Evolutionary conservation across 2,888 invertebrate genomes (phyloP).

Genomic region (Erebia palarica): DNA sequence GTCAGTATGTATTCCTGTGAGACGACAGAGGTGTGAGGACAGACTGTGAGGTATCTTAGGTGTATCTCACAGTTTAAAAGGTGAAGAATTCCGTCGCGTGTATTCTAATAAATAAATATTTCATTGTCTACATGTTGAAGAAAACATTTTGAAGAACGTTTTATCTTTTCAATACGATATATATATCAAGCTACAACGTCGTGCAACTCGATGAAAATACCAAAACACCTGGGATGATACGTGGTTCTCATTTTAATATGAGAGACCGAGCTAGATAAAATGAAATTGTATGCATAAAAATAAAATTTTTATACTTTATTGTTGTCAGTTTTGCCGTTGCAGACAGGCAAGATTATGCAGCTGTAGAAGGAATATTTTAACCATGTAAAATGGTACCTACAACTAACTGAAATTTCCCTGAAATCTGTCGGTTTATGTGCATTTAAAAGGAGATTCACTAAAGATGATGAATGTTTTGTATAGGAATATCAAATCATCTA

Average conservation of each 20-base stretch:
- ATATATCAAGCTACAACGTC: slow-evolving; percentile 6
- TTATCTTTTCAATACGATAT: slow-evolving; percentile 6
- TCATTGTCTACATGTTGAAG: background rate
- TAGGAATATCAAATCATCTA: too few relatives aligned
- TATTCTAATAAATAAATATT: background rate
- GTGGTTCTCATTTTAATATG: slow-evolving; percentile 7
- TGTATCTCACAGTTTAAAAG: background rate
- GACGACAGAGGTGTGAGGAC: too few relatives aligned
- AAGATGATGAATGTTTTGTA: too few relatives aligned
- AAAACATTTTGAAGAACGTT: background rate
- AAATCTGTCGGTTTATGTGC: too few relatives aligned
- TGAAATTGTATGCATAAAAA: background rate
- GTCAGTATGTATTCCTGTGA: too few relatives aligned
- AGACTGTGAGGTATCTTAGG: too few relatives aligned
- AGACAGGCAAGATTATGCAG: background rate
- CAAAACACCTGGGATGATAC: background rate
- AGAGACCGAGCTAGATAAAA: background rate
- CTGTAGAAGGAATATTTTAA: background rate
- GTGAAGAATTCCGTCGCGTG: background rate
- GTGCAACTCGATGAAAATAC: background rate
- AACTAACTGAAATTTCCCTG: background rate
- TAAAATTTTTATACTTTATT: background rate
- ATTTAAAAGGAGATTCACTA: too few relatives aligned
- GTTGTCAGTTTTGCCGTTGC: background rate
- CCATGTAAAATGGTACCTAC: background rate